phyloP scores from a whole-genome alignment of 2,888 invertebrate species.

The Punctoribates punctum region DNA sequence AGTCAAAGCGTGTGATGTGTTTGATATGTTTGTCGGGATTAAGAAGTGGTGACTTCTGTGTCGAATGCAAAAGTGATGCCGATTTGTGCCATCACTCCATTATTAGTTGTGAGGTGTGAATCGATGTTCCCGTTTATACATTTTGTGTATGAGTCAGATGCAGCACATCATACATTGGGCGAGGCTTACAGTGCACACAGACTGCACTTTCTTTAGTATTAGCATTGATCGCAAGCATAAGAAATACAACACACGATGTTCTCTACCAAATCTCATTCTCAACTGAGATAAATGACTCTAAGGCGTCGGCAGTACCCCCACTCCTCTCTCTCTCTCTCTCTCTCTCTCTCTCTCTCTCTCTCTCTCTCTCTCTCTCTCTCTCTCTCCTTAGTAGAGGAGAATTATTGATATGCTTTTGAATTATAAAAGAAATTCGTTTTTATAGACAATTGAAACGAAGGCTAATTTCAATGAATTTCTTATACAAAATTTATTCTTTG shows the following conservation, averaged over 20 bases:
- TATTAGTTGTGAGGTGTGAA: slow-evolving; percentile 5
- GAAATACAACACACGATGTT: neutral
- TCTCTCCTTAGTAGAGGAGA: neutral
- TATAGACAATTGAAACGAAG: neutral
- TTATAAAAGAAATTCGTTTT: slow-evolving; percentile 9
- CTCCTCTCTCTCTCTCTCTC: neutral
- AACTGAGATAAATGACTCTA: slow-evolving; percentile 23
- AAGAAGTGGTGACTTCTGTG: neutral
- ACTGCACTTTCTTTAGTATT: slow-evolving; percentile 18
- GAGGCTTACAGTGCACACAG: slow-evolving; percentile 14
- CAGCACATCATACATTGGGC: slow-evolving; percentile 5
- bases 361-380: neutral
- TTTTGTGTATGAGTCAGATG: neutral
- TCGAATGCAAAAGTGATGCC: slow-evolving; percentile 2
- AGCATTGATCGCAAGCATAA: slow-evolving; percentile 5
- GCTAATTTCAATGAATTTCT: slow-evolving; percentile 26
- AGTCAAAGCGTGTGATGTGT: neutral
- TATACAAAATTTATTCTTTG: neutral
- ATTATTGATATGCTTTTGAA: slow-evolving; percentile 36
- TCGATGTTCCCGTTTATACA: neutral
- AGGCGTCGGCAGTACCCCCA: slow-evolving; percentile 19
- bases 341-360: neutral
- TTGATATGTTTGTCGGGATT: neutral
- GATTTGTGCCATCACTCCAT: neutral
- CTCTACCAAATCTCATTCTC: slow-evolving; percentile 3